Evolutionary conservation across 1,140 invertebrate genomes (phyloP), one percentile per base, ranked within the genome.

Genomic region (Zelostemma sp.): DNA sequence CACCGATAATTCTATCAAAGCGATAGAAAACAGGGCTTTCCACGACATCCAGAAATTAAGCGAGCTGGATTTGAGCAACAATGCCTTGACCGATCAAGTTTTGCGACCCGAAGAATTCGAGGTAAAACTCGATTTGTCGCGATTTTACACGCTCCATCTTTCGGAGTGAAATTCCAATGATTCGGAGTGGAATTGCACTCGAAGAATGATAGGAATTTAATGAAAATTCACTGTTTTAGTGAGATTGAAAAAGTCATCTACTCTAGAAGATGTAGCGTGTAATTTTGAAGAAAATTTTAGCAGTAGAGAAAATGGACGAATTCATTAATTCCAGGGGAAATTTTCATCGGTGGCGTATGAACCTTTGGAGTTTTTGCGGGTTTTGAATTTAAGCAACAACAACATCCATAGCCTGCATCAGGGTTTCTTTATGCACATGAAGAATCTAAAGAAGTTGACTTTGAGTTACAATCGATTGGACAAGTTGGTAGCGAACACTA

Each of bases 391-490:
- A 31, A 88, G 88, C 0, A 74, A 89, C 61, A 93, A 94, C 75
- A 76, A 87, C 11, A 69, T 94, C 1, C 89, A 92, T 63, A 89
- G 86, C 0, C 75, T 94, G 0, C 73, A 93, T 74, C 84, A 86
- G 40, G 90, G 93, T 72, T 21, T 92, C 5, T 95, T 95, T 75
- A 90, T 92, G 59, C 93, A 94, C 71, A 74, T 91, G 6, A 81
- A 86, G 1, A 78, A 88, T 17, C 69, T 95, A 1, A 89, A 89
- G 57, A 85, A 87, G 25, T 80, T 95, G 14, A 87, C 89, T 63
- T 76, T 95, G 0, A 89, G 88, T 33, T 86, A 88, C 5, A 95
- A 95, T 80, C 90, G 88, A 0, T 82, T 95, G 1, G 82, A 76
- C 19, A 82, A 87, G 0, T 86, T 94, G 4, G 90, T 92, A 68